Evolutionary conservation across 2,113 vertebrate genomes (phyloP), one percentile per base, ranked within the genome.

Genomic region (Campylomormyrus numenius): DNA sequence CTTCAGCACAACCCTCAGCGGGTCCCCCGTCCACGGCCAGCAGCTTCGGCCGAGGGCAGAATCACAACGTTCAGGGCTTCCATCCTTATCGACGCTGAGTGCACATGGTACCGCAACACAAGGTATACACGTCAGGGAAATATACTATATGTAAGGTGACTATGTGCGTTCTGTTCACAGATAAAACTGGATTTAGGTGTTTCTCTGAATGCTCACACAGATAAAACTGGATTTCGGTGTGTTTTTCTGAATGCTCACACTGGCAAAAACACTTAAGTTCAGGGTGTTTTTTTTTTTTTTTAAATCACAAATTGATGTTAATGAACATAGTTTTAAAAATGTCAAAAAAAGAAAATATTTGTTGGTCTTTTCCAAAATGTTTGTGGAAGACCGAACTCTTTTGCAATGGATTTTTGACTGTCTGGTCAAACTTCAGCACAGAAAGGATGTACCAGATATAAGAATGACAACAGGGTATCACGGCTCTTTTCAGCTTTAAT

Each of bases 21-120:
- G 97, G 96, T 85, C 98, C 97, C 11, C 98, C 97, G 0, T 93
- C 97, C 0, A 95, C 97, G 0, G 97, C 97, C 91, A 97, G 94
- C 70, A 97, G 96, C 24, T 99, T 98, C 8, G 98, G 97, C 91
- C 96, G 98, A 88, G 98, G 98, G 77, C 98, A 99, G 96, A 99
- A 99, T 96, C 98, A 99, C 94, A 99, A 99, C 9, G 97, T 99
- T 94, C 98, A 99, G 96, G 97, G 98, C 94, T 99, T 99, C 95
- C 98, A 99, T 90, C 98, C 98, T 7, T 99, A 99, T 95, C 95
- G 98, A 94, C 98, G 98, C 96, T 99, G 98, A 97, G 94, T 27
- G 0, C 91, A 85, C 88, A 66, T 89, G 35, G 74, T 50, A 77
- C 19, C 89, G 50, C 92, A 94, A 92, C 93, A 92, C 94, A 92